phyloP scores from a whole-genome alignment of 2,888 invertebrate species.

The Agrotis segetum region DNA sequence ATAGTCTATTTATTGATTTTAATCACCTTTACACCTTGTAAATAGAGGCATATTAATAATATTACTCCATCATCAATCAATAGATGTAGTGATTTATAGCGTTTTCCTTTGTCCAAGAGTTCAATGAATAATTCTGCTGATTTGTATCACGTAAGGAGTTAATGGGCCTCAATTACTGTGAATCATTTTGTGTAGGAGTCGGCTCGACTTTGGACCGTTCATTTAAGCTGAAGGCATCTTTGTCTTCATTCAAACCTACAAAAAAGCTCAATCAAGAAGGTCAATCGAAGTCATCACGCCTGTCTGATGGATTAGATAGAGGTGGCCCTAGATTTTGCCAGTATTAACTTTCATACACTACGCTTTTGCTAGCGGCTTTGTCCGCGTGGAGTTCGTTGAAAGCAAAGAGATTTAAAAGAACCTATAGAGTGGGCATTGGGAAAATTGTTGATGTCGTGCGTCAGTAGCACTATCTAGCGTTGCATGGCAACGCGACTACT shows the following conservation, averaged over 20 bases:
- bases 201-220: conserved; percentile 42
- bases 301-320: too few relatives aligned
- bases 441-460: too few relatives aligned
- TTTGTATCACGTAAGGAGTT: conserved; percentile 28
- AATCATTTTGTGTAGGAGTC: conserved; percentile 51
- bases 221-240: conserved; percentile 9
- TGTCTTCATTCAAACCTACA: conserved; percentile 12
- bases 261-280: conserved; percentile 19
- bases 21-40: conserved; percentile 19
- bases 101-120: conserved; percentile 24
- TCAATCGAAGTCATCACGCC: not conserved
- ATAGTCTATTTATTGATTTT: conserved; percentile 38
- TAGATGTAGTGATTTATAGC: conserved; percentile 14
- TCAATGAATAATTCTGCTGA: conserved; percentile 34
- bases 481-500: too few relatives aligned
- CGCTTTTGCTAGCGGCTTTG: too few relatives aligned
- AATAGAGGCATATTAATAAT: conserved; percentile 8
- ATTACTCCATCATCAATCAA: conserved; percentile 22
- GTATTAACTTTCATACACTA: too few relatives aligned
- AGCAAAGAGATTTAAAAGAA: too few relatives aligned
- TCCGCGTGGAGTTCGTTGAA: too few relatives aligned
- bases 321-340: too few relatives aligned
- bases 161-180: conserved; percentile 38
- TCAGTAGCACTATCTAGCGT: too few relatives aligned
- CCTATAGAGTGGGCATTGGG: too few relatives aligned